These are phyloP conservation scores for Pararge aegeria DNA, from an alignment of 1,140 invertebrate species.

Conservation along the genomic window DNA sequence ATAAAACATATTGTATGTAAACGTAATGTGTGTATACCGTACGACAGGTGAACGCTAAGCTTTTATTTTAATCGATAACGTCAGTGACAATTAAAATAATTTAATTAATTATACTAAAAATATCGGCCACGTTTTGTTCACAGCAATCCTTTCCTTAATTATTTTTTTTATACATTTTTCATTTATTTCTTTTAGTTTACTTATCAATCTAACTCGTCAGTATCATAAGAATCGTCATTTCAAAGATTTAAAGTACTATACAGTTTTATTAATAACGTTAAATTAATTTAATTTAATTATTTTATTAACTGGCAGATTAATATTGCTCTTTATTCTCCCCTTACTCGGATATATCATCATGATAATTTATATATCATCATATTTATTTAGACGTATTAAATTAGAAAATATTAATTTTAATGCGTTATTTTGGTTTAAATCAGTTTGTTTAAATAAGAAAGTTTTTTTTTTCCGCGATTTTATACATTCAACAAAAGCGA, in stretches of 20 bases:
- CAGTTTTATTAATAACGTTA: not conserved
- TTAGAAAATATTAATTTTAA: no score
- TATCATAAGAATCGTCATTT: constrained; percentile 37
- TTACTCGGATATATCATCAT: no score
- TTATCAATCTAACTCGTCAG: constrained; percentile 16
- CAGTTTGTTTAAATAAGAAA: no score
- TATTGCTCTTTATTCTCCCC: no score
- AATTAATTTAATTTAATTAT: not conserved
- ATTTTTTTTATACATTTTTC: constrained; percentile 18
- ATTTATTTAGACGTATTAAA: no score
- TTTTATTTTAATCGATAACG: not conserved
- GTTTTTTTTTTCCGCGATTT: no score
- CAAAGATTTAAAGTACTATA: not conserved
- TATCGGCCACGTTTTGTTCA: constrained; percentile 12
- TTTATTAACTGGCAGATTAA: no score
- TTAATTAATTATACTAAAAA: not conserved
- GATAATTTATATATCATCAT: no score
- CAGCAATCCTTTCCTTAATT: not conserved
- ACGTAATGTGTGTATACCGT: no score
- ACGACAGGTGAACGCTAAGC: not conserved
- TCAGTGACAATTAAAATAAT: not conserved
- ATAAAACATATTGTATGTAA: no score
- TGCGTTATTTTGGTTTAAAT: no score
- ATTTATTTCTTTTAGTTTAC: constrained; percentile 10
- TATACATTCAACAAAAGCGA: no score